Conservation (phyloP, 2,113 vertebrate genomes). For the Calyptommatus sinebrachiatus region DNA sequence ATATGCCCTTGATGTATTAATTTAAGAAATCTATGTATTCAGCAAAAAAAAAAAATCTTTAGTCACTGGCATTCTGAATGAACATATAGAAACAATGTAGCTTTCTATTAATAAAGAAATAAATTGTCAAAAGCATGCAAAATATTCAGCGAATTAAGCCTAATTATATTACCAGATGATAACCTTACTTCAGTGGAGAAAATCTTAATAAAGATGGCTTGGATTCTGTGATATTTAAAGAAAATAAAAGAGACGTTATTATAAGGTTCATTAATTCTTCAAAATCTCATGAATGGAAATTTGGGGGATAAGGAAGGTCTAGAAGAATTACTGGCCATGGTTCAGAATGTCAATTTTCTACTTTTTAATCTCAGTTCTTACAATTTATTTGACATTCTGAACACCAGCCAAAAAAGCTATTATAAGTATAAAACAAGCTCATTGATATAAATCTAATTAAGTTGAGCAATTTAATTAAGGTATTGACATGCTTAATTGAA, state of each 20-base stretch:
- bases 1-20: neutral
- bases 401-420: slow-evolving; percentile 96
- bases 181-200: slow-evolving; percentile 60
- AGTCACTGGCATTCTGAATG: neutral
- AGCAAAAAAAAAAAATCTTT: neutral
- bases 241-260: slow-evolving; percentile 68
- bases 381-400: slow-evolving; percentile 95
- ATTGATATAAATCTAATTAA: slow-evolving; percentile 98
- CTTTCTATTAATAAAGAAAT: slow-evolving; percentile 7
- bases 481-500: slow-evolving; percentile 99
- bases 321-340: slow-evolving; percentile 59
- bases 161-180: slow-evolving; percentile 38
- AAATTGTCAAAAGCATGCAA: neutral
- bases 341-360: slow-evolving; percentile 76
- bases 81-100: no score
- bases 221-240: slow-evolving; percentile 55
- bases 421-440: slow-evolving; percentile 97
- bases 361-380: slow-evolving; percentile 78
- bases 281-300: slow-evolving; percentile 72
- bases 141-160: slow-evolving; percentile 6
- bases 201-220: slow-evolving; percentile 68
- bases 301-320: slow-evolving; percentile 42
- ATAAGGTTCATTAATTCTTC: slow-evolving; percentile 71
- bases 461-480: slow-evolving; percentile 97
- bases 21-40: neutral